Base-by-base conservation (phyloP, 1,140 invertebrate species). In the Sitophilus oryzae region DNA sequence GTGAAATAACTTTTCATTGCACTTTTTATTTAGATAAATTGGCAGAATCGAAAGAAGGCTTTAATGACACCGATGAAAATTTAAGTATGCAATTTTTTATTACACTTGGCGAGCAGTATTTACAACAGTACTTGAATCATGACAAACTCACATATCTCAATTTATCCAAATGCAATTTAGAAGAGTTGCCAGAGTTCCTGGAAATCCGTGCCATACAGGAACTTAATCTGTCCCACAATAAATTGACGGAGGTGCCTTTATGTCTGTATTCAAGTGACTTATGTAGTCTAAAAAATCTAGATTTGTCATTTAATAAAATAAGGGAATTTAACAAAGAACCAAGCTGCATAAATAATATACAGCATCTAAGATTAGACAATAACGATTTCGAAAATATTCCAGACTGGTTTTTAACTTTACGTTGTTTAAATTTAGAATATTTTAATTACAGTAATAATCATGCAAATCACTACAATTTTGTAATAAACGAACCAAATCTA, bases 141-240 rank as follows among this genome's bases (percentile, higher is more conserved):
- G n/a, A n/a, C n/a, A n/a, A n/a, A n/a, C n/a, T 56, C 9, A 51
- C 47, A 9, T 10, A 2, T 20, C 38, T 56, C 37, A 36, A 57
- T 19, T 52, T 57, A 41, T 46, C 48, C 9, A 6, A 52, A 22
- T 57, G 55, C 42, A 20, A 34, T 46, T 40, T 57, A 47, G 23
- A 18, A 9, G 35, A 34, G 16, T 42, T 57, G 19, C 55, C 47
- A 35, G 30, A 38, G 15, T 11, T 10, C 11, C 35, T 57, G 16
- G 22, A 46, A 34, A n/a, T 47, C 3, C 36, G 42, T 3, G 37
- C 9, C 11, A 21, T 57, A 21, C 40, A 42, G 2, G 23, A 14
- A n/a, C 20, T 57, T 1, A 57, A 57, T 46, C n/a, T 57, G 15
- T 51, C 55, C 5, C 20, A 52, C 22, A 57, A 57, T 36, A 23